phyloP scores from a whole-genome alignment of 1,140 invertebrate genomes.

The Centruroides sculpturatus region DNA sequence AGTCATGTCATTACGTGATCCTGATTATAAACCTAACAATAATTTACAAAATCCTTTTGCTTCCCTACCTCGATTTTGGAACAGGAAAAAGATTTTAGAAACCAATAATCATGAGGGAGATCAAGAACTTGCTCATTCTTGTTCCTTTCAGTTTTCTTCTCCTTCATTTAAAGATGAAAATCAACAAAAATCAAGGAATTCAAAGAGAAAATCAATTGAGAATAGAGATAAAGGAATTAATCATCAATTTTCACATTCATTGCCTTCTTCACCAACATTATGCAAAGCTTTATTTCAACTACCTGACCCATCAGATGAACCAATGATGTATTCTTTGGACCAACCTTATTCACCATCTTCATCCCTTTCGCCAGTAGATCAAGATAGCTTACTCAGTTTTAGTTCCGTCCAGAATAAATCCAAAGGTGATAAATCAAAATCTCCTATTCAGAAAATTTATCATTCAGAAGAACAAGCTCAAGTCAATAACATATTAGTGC shows the following conservation, averaged over 20 bases:
- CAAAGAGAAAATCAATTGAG: not conserved
- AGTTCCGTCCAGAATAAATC: slow-evolving; percentile 1
- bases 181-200: not conserved
- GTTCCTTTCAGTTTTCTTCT: slow-evolving; percentile 53
- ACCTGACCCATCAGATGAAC: too few species aligned
- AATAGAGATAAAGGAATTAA: not conserved
- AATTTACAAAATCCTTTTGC: slow-evolving; percentile 49
- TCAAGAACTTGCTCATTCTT: slow-evolving; percentile 31
- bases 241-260: slow-evolving; percentile 6
- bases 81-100: slow-evolving; percentile 24
- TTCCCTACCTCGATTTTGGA: slow-evolving; percentile 39
- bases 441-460: not conserved
- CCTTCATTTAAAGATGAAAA: slow-evolving; percentile 26
- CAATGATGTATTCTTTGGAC: not conserved
- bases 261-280: slow-evolving; percentile 7
- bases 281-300: too few species aligned
- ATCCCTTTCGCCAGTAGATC: slow-evolving; percentile 8
- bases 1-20: slow-evolving; percentile 60
- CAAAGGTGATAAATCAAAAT: not conserved
- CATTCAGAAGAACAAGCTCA: not conserved
- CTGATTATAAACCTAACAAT: slow-evolving; percentile 43
- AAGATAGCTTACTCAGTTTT: not conserved
- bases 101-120: slow-evolving; percentile 37
- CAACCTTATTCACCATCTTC: slow-evolving; percentile 2
- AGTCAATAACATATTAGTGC: slow-evolving; percentile 2